Base-by-base conservation (phyloP, 2,797 vertebrate genomes). In the Pseudotriccus pelzelni region DNA sequence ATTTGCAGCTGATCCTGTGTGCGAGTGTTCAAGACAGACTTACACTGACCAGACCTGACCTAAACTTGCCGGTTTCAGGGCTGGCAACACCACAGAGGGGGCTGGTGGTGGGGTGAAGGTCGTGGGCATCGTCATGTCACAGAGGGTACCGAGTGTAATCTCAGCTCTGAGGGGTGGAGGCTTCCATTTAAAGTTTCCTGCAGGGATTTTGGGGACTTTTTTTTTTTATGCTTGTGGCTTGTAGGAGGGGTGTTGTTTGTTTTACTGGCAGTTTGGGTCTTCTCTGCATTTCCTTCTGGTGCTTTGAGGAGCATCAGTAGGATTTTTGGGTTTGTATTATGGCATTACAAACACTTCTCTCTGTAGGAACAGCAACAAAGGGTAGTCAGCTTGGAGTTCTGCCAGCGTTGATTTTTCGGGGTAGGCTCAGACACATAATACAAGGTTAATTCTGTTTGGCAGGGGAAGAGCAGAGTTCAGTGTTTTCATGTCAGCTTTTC, bases 401-500 rank as follows among this genome's bases (percentile, higher is more conserved):
- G 88, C 88, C 67, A 76, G n/a, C 0, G 4, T 16, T 84, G 81
- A 49, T 93, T 94, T 95, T 95, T 87, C 69, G 78, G 64, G 6
- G 24, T 72, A 60, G 72, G 68, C 74, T 92, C 60, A 95, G 55
- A 68, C 80, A 62, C 69, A 55, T 84, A 52, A 24, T 81, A 23
- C 18, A 20, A 89, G 77, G 83, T 85, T 95, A 89, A 86, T 94
- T 82, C 75, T 70, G 41, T 68, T 92, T 87, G 93, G 82, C 84
- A 95, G 85, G 58, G 75, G 47, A 86, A 92, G 83, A 96, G 73
- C 88, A 95, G 78, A 96, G 84, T 83, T 87, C 55, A 93, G n/a
- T 87, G 55, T 93, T 89, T 89, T 86, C 76, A 37, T 86, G 94
- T 95, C 86, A 94, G 89, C 85, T 81, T 96, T 91, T 95, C 76